Conservation (phyloP, 2,888 invertebrate species). For the Eupithecia pulchellata region DNA sequence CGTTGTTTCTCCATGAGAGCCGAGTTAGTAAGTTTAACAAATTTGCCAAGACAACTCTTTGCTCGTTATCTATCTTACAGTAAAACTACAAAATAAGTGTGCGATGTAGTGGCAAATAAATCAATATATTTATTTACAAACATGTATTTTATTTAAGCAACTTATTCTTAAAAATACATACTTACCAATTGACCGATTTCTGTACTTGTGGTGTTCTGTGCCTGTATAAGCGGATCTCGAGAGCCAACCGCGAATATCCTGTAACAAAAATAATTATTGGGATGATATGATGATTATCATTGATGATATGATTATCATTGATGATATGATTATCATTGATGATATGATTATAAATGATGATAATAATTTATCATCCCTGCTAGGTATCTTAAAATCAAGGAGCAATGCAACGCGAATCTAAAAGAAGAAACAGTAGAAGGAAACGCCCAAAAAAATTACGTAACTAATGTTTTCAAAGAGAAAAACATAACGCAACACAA, state of each 20-base stretch:
- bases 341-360: no score
- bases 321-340: no score
- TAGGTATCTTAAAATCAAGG: background rate
- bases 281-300: no score
- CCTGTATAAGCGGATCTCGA: slow-evolving; percentile 60
- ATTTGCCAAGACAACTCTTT: no score
- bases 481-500: background rate
- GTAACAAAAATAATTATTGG: slow-evolving; percentile 59
- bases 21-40: no score
- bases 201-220: slow-evolving; percentile 65
- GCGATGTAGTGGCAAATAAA: no score
- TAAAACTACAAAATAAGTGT: no score
- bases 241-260: slow-evolving; percentile 68
- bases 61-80: no score
- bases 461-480: background rate
- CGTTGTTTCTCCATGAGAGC: no score
- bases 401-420: background rate
- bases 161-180: slow-evolving; percentile 11
- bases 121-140: no score
- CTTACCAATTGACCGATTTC: slow-evolving; percentile 72
- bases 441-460: background rate
- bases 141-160: background rate
- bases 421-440: background rate
- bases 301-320: no score
- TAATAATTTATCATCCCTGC: background rate